Conservation (phyloP, 2,888 invertebrate genomes). For the Sthenelais limicola region DNA sequence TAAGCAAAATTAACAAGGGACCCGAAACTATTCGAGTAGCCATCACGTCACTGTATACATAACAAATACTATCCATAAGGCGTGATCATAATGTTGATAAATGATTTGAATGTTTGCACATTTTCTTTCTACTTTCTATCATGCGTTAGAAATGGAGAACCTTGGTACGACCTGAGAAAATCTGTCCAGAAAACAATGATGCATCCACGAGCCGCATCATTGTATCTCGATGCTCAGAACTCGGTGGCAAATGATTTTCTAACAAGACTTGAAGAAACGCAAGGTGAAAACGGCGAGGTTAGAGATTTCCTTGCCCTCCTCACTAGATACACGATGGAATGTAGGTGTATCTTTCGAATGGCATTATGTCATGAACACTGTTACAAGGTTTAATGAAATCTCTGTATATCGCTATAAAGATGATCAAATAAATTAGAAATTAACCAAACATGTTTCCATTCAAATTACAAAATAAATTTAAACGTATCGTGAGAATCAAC, state of each 20-base stretch:
- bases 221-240: constrained; percentile 55
- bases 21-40: no score
- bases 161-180: constrained; percentile 55
- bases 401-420: background rate
- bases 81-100: no score
- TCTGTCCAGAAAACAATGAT: constrained; percentile 58
- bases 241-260: constrained; percentile 60
- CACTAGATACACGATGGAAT: constrained; percentile 59
- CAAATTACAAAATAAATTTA: no score
- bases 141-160: constrained; percentile 59
- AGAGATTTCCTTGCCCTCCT: constrained; percentile 64
- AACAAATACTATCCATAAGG: no score
- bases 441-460: no score
- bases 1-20: no score
- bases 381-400: background rate
- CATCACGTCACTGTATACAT: no score
- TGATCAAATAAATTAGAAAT: background rate
- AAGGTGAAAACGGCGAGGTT: constrained; percentile 57
- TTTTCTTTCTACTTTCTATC: no score
- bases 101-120: no score
- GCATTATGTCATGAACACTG: no score
- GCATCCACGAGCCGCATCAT: constrained; percentile 55
- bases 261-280: constrained; percentile 43
- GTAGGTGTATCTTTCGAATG: constrained; percentile 51
- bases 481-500: no score